phyloP scores from a whole-genome alignment of 2,888 invertebrate species.

The Achlya flavicornis region DNA sequence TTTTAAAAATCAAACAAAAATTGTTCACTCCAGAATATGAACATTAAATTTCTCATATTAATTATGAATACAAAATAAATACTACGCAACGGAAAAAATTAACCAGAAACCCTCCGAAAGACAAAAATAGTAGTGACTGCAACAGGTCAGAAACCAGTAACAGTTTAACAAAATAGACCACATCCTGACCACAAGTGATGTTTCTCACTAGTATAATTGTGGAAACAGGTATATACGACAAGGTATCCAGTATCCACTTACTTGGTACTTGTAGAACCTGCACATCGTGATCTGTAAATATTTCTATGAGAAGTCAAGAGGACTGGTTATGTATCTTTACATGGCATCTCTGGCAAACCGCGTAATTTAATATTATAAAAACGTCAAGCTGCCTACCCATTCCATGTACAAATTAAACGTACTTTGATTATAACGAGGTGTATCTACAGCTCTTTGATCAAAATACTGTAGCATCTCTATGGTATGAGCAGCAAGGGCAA shows the following conservation, averaged over 20 bases:
- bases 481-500: no score
- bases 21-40: background rate
- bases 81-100: slow-evolving; percentile 11
- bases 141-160: slow-evolving; percentile 14
- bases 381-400: background rate
- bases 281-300: background rate
- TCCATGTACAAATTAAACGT: background rate
- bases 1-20: no score
- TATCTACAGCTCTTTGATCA: background rate
- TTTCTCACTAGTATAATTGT: slow-evolving; percentile 23
- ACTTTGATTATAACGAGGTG: background rate
- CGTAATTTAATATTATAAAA: slow-evolving; percentile 3
- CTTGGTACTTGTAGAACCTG: background rate
- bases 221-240: slow-evolving; percentile 17
- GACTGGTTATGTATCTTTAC: slow-evolving; percentile 3
- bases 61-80: background rate
- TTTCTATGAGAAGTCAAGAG: background rate
- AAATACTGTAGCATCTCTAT: background rate
- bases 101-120: slow-evolving; percentile 11
- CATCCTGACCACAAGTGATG: slow-evolving; percentile 36
- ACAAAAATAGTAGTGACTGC: background rate
- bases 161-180: slow-evolving; percentile 28
- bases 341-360: background rate
- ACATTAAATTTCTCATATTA: background rate
- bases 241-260: background rate